Percentiles rank a stretch among this genome's conserved stretches.
phyloP scores from a whole-genome alignment of 2,113 vertebrate genomes.

The Nanorana parkeri region DNA sequence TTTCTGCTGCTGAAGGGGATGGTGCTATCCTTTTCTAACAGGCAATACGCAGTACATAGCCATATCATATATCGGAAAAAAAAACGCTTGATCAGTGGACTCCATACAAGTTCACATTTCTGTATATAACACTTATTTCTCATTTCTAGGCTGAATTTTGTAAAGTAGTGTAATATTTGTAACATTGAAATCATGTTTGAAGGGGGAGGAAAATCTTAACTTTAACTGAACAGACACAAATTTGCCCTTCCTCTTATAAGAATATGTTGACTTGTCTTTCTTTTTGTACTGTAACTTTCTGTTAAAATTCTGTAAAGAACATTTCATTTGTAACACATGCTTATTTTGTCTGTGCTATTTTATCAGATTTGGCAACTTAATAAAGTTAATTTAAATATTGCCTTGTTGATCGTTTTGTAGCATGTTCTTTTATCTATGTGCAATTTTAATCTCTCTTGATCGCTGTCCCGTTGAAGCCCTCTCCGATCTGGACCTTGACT shows the following conservation, averaged over 20 bases:
- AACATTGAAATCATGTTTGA: constrained; percentile 77
- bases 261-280: constrained; percentile 71
- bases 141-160: constrained; percentile 78
- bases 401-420: background rate
- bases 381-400: constrained; percentile 66
- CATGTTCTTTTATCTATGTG: too few relatives aligned
- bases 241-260: constrained; percentile 60
- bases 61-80: background rate
- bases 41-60: background rate
- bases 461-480: too few relatives aligned
- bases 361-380: constrained; percentile 81
- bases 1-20: too few relatives aligned
- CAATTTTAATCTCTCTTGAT: too few relatives aligned
- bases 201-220: constrained; percentile 64
- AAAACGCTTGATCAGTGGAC: background rate
- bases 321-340: constrained; percentile 80
- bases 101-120: background rate
- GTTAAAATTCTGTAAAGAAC: constrained; percentile 78
- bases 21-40: background rate
- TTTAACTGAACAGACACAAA: constrained; percentile 71
- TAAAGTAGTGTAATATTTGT: constrained; percentile 86
- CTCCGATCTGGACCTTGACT: too few relatives aligned
- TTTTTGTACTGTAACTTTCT: constrained; percentile 76
- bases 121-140: constrained; percentile 7
- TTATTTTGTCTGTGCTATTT: constrained; percentile 82